Evolutionary conservation across 2,888 invertebrate species (phyloP).

Genomic region (Harpagoxenus sublaevis): DNA sequence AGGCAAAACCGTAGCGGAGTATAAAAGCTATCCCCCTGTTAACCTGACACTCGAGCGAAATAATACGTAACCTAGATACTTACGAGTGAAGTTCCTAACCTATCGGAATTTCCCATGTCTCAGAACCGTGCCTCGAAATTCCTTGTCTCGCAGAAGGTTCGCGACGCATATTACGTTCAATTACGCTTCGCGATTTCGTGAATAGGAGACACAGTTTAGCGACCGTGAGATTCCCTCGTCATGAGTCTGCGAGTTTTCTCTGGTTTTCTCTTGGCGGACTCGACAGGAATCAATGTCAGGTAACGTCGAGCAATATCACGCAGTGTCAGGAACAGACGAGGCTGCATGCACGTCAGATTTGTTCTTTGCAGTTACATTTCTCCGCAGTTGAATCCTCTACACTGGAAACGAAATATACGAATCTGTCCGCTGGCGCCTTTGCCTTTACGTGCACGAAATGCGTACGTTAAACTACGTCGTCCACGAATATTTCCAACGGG

Average conservation of each 20-base stretch:
- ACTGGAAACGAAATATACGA: background rate
- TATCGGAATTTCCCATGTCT: conserved; percentile 16
- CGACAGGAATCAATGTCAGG: background rate
- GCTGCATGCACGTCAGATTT: background rate
- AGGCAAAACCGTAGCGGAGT: background rate
- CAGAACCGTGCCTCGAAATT: background rate
- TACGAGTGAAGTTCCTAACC: conserved; percentile 21
- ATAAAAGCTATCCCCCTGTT: background rate
- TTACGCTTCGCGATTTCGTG: background rate
- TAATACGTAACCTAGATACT: background rate
- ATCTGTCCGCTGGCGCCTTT: background rate
- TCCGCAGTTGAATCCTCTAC: background rate
- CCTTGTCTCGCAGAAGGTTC: background rate
- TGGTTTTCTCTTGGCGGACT: background rate
- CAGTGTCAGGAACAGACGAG: background rate
- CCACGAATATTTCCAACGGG: background rate
- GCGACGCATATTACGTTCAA: background rate
- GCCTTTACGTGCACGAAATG: background rate
- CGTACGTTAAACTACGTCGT: background rate
- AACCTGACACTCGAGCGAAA: background rate
- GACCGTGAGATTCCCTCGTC: background rate
- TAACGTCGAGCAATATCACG: background rate
- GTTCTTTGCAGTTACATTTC: background rate
- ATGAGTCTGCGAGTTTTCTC: background rate
- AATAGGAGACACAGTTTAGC: background rate